Evolutionary conservation across 2,888 invertebrate genomes (phyloP), one percentile per base, ranked within the genome.

Genomic region (Lapara coniferarum): DNA sequence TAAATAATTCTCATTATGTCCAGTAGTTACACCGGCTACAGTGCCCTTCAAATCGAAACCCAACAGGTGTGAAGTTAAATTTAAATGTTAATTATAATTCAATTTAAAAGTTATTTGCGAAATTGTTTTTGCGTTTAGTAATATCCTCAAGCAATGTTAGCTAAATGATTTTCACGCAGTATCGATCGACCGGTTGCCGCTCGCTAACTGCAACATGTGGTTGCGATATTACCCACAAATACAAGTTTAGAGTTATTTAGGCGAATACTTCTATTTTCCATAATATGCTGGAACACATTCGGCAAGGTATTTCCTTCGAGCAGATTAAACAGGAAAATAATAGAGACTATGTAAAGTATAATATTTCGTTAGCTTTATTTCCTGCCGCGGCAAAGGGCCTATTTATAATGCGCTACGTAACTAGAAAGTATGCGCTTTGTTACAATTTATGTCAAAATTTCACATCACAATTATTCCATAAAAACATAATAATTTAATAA

Each of bases 221-320:
- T 55, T 55, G 55, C 55, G 19, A 55, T 10, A 55, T 55, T 55
- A 10, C 2, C 55, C 19, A 10, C 19, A 53, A 52, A 13, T n/a
- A 52, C 52, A 55, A 55, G 55, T 19, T 55, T 55, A 55, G 19
- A 55, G 55, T 16, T 19, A 19, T 55, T 55, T 55, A 55, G 55
- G 55, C 55, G 19, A 55, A 19, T 55, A 8, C 10, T 19, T 10
- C 1, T 53, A 55, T 19, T 10, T 19, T 12, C 10, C 55, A n/a
- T n/a, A 0, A 19, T n/a, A 52, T 6, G 14, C 5, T 52, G 14
- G 52, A 2, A 1, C 8, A 16, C 37, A 37, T 37, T 16, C 16
- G 16, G 16, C 16, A 19, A 10, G 53, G 4, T 55, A 19, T 10
- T 55, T 55, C 19, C 55, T 10, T 55, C 10, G 12, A 10, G 0